Percentiles rank a stretch among this genome's conserved stretches.
These are phyloP conservation scores for Phycodurus eques DNA, from an alignment of 2,113 vertebrate species.

Conservation along the genomic window DNA sequence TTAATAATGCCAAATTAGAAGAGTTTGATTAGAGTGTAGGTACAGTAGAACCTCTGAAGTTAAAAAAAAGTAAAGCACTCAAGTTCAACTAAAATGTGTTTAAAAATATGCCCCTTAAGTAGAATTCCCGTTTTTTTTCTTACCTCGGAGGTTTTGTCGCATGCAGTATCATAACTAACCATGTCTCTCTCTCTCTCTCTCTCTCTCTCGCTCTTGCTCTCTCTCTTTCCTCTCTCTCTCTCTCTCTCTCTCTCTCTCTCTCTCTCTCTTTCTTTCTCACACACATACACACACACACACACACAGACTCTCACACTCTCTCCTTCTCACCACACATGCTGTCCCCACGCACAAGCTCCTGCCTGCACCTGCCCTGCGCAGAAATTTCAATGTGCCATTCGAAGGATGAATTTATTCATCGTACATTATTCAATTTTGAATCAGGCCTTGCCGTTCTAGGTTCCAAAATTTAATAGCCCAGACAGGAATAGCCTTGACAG, in stretches of 20 bases:
- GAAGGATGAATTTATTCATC: conserved; percentile 55
- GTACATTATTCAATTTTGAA: conserved; percentile 72
- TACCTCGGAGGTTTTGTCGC: no score
- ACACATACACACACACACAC: no score
- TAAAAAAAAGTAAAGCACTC: no score
- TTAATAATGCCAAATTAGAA: background rate
- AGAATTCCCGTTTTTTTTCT: no score
- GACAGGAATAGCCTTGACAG: conserved; percentile 65
- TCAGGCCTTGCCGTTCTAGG: conserved; percentile 56
- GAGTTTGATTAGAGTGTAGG: no score
- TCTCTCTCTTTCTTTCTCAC: background rate
- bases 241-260: background rate
- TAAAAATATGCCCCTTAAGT: background rate
- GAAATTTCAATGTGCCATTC: conserved; percentile 58
- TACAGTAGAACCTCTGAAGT: no score
- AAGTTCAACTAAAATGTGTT: no score
- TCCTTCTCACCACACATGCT: background rate
- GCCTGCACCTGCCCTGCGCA: conserved; percentile 41
- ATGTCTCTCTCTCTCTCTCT: conserved; percentile 4
- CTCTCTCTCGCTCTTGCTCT: no score
- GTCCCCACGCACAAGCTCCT: background rate
- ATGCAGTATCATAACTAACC: conserved; percentile 16
- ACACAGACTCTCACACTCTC: background rate
- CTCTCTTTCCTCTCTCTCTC: no score
- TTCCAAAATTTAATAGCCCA: conserved; percentile 55